Evolutionary conservation across 2,797 vertebrate species (phyloP).

Genomic region (Urophycis tenuis): DNA sequence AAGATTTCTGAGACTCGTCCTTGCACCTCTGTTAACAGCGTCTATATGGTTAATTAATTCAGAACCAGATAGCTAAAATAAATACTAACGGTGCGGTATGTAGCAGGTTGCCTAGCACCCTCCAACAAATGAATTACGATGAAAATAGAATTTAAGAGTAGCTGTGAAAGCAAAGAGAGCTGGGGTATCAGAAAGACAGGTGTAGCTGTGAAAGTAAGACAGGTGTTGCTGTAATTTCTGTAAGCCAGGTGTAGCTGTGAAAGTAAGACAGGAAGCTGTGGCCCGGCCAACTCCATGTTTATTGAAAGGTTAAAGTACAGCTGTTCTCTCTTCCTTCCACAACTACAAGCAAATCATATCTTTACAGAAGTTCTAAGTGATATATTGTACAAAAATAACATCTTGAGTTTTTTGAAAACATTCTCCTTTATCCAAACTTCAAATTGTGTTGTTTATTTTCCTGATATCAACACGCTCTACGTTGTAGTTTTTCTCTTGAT

Average conservation of each 20-base stretch:
- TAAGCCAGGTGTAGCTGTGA: not conserved
- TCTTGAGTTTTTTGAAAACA: constrained; percentile 88
- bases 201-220: not conserved
- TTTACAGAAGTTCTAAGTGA: constrained; percentile 85
- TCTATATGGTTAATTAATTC: too few relatives aligned
- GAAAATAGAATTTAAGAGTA: too few relatives aligned
- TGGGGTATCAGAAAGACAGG: not conserved
- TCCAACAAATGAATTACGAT: too few relatives aligned
- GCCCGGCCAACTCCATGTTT: constrained; percentile 89
- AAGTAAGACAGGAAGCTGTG: constrained; percentile 56
- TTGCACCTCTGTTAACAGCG: too few relatives aligned
- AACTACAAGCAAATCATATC: constrained; percentile 83
- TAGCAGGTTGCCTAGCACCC: too few relatives aligned
- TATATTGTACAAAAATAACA: constrained; percentile 98
- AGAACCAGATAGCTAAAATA: too few relatives aligned
- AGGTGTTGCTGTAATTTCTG: not conserved
- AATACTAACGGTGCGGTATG: too few relatives aligned
- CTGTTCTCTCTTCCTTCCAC: constrained; percentile 84
- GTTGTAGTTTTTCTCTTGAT: not conserved
- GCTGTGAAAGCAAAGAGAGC: not conserved
- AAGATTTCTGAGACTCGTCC: too few relatives aligned
- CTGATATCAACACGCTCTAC: not conserved
- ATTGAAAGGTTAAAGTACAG: constrained; percentile 95
- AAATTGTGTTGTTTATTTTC: constrained; percentile 54
- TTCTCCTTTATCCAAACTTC: constrained; percentile 77